Conservation (phyloP, 1,140 invertebrate species). For the Nebria ingens region DNA sequence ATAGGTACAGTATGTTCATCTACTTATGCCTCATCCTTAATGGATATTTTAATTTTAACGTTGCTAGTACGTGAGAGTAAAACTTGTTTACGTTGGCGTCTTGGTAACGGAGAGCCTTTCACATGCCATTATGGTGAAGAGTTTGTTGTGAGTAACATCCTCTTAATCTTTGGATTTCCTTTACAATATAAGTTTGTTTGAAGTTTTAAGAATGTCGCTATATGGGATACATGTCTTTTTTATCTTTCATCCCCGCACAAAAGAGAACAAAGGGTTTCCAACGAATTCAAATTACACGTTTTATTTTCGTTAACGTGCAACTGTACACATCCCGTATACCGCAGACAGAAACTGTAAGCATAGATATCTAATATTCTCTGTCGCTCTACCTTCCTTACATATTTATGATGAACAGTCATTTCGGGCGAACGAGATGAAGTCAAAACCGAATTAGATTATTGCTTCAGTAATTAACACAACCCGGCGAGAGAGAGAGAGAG, state of each 20-base stretch:
- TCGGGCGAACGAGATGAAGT: conserved; percentile 1
- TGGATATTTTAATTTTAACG: not conserved
- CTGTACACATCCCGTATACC: not conserved
- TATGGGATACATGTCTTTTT: conserved; percentile 7
- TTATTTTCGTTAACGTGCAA: conserved; percentile 1
- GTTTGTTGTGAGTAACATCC: not conserved
- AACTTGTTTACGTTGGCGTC: not conserved
- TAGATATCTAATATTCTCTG: no score
- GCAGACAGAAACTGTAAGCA: no score
- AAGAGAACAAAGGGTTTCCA: not conserved
- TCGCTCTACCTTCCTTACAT: not conserved
- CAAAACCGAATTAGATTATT: conserved; percentile 7
- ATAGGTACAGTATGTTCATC: not conserved
- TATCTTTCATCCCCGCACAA: not conserved
- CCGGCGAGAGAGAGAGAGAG: not conserved
- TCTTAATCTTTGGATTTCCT: conserved; percentile 7
- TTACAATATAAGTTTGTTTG: conserved; percentile 4
- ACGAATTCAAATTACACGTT: conserved; percentile 4
- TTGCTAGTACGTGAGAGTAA: not conserved
- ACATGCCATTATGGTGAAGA: not conserved
- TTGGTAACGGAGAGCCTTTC: not conserved
- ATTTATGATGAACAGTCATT: conserved; percentile 6
- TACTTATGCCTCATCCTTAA: not conserved
- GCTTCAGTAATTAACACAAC: conserved; percentile 1
- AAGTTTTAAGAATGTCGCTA: conserved; percentile 3